Base-by-base conservation (phyloP, 2,113 vertebrate species). In the Oreotrochilus melanogaster region DNA sequence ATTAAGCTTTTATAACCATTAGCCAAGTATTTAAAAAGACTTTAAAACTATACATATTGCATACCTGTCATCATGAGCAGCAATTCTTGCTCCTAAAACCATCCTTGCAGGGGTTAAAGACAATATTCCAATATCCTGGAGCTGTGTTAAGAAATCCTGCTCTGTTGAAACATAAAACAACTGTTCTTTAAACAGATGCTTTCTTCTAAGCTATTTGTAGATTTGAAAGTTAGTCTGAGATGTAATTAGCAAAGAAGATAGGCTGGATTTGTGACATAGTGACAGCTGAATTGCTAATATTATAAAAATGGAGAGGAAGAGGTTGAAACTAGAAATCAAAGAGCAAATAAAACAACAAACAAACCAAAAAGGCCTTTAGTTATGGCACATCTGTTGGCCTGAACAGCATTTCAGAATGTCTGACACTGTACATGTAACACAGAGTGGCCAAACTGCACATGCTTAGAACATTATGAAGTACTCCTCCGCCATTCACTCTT, bases 41-140 rank as follows among this genome's bases (percentile, higher is more conserved):
- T 92, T 83, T 8, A 71, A 70, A 93, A 42, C 9, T 12, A 78
- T 8, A 2, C 43, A 54, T 71, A 48, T 93, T 91, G 84, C 92
- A 5, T 97, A 99, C 99, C 99, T 99, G 98, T 99, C 99, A 25
- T 99, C 99, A 42, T 99, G 99, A 62, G 99, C 98, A n/a, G 98
- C 98, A 93, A 99, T 99, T 97, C 99, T 99, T 96, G 98, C 98
- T 89, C 99, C 99, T 93, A 99, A 98, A 87, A 99, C 99, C 96
- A 99, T 98, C 96, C 99, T 98, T 74, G 99, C 99, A 37, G 99
- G 99, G 17, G 99, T 99, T 97, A 99, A 98, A 69, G 99, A 99
- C 75, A 99, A 97, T 95, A 99, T 98, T 92, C 99, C 98, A 92
- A 99, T 98, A 93, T 99, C 99, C 92, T 99, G 98, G 6, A 99